Evolutionary conservation across 2,888 invertebrate species (phyloP).

Genomic region (Spicauda simplicius): DNA sequence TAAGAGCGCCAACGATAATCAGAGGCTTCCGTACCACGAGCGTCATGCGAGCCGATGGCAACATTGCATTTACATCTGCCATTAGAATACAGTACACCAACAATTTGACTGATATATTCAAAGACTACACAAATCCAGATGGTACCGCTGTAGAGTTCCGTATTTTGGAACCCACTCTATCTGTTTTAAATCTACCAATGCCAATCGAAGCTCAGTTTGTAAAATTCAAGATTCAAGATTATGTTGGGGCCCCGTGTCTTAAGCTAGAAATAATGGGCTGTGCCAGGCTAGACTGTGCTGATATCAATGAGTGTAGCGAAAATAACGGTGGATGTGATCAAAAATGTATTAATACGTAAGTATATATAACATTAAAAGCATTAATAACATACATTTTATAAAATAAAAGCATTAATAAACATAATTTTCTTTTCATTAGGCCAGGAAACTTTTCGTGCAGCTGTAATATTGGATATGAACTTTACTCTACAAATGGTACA

Average conservation of each 20-base stretch:
- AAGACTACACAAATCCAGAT: conserved; percentile 96
- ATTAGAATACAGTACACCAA: conserved; percentile 95
- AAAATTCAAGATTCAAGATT: conserved; percentile 94
- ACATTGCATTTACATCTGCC: conserved; percentile 94
- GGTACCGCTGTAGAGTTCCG: conserved; percentile 97
- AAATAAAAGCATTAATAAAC: too few relatives aligned
- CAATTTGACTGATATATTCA: conserved; percentile 94
- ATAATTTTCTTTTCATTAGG: conserved; percentile 60
- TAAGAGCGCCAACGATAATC: conserved; percentile 94
- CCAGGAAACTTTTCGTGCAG: conserved; percentile 95
- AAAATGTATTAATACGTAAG: conserved; percentile 93
- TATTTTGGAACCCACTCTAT: conserved; percentile 95
- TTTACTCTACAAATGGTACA: conserved; percentile 95
- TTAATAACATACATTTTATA: too few relatives aligned
- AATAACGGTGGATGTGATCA: conserved; percentile 97
- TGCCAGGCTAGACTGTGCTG: conserved; percentile 93
- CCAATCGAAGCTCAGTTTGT: conserved; percentile 96
- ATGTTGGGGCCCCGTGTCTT: conserved; percentile 94
- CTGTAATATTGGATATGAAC: conserved; percentile 96
- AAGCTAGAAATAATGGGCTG: conserved; percentile 97
- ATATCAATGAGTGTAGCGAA: conserved; percentile 94
- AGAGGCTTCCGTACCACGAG: conserved; percentile 96
- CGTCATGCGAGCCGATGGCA: conserved; percentile 92
- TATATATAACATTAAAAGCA: conserved; percentile 35
- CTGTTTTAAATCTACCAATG: conserved; percentile 94